These are phyloP conservation scores for Spermophilus dauricus DNA, from an alignment of 2,113 vertebrate genomes.

Conservation along the genomic window DNA sequence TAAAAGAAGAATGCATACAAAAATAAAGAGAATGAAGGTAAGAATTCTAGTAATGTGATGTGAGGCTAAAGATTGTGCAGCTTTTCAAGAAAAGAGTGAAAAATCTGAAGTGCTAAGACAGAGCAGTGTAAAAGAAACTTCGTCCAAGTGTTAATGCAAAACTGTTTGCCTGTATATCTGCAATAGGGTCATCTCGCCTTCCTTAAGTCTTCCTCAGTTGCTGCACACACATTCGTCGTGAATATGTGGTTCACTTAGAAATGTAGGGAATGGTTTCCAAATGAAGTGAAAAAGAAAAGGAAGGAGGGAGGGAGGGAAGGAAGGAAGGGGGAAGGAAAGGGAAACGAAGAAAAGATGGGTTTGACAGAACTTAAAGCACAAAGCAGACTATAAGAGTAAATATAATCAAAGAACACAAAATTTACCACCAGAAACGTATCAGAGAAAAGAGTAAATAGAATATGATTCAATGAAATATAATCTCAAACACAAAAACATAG, in stretches of 20 bases:
- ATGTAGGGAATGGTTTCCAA: too few relatives aligned
- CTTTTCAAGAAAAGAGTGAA: not conserved
- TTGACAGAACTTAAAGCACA: not conserved
- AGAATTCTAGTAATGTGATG: not conserved
- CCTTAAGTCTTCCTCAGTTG: too few relatives aligned
- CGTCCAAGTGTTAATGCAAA: not conserved
- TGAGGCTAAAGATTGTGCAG: not conserved
- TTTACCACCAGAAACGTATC: not conserved
- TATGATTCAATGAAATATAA: not conserved
- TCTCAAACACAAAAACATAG: conserved; percentile 15
- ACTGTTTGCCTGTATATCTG: not conserved
- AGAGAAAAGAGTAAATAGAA: not conserved
- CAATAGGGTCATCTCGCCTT: not conserved
- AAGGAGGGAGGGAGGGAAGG: too few relatives aligned
- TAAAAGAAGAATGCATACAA: not conserved
- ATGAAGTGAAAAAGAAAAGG: too few relatives aligned
- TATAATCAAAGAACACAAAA: not conserved
- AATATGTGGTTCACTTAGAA: too few relatives aligned
- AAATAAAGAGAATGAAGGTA: not conserved
- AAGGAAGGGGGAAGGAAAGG: fast-evolving
- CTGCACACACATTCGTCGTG: too few relatives aligned
- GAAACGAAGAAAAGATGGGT: not conserved
- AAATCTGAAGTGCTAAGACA: not conserved
- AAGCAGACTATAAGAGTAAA: not conserved
- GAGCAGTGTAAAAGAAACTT: not conserved